Evolutionary conservation across 2,113 vertebrate species (phyloP), one percentile per base, ranked within the genome.

Genomic region (Vidua macroura): DNA sequence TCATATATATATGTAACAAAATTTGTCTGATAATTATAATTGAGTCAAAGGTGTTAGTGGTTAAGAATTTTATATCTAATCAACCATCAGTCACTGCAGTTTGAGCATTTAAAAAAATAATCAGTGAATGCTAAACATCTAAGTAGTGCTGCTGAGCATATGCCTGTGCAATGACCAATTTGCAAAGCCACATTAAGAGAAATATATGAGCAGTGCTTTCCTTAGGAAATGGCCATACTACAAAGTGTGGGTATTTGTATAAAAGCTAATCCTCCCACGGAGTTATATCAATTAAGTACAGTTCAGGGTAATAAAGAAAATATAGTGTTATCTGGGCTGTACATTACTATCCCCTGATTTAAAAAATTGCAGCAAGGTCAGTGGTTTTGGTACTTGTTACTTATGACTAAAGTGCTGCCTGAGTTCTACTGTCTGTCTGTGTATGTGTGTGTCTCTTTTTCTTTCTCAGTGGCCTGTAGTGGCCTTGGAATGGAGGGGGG

Each of bases 221-320:
- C 74, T 90, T 58, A 44, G 80, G 55, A 77, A 95, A 88, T 74
- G 83, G 53, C 68, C 90, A 69, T 59, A 58, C 48, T 94, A 66
- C 66, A 86, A 75, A 77, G 75, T 28, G 52, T 60, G 53, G 35
- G 7, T 89, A 33, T 92, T 96, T 93, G 89, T 92, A 58, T 77
- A 83, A 96, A 95, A 95, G 49, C 73, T 95, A 80, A 94, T 91
- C 72, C 48, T 90, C 41, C 77, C 63, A 69, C 5, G 9, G 55
- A 96, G 41, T 53, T 86, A 56, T 74, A 25, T 76, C 77, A 86
- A 51, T 96, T 95, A 88, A 93, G 72, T 89, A 68, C n/a, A 90
- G 67, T 83, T 95, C 63, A 67, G 62, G 79, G 76, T 95, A 96
- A 84, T 94, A 87, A 96, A 95, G 88, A 95, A 96, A 96, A 93